Evolutionary conservation across 2,113 vertebrate genomes (phyloP).

Genomic region (Hiodon tergisus): DNA sequence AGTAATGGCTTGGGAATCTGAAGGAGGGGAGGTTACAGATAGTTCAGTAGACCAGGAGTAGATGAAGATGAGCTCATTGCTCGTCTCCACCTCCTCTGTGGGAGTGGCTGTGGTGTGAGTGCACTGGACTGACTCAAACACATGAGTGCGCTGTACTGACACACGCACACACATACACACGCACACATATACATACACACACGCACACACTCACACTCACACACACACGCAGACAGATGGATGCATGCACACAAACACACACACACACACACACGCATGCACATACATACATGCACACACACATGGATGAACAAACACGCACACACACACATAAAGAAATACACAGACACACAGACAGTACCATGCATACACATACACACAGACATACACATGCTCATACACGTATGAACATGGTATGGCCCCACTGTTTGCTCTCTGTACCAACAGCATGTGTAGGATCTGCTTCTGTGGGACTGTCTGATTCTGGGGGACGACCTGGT

Average conservation of each 20-base stretch:
- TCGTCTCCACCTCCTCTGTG: not conserved
- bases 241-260: not conserved
- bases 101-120: not conserved
- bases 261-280: not conserved
- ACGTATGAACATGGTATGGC: too few species aligned
- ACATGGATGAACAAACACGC: not conserved
- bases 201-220: too few species aligned
- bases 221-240: too few species aligned
- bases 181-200: too few species aligned
- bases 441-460: too few species aligned
- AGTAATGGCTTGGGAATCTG: slow-evolving; percentile 16
- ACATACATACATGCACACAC: not conserved
- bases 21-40: slow-evolving; percentile 31
- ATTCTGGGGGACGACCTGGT: too few species aligned
- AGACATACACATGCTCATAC: slow-evolving; percentile 35
- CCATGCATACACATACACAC: slow-evolving; percentile 34
- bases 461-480: too few species aligned
- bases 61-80: slow-evolving; percentile 24
- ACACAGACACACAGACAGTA: not conserved
- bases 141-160: too few species aligned
- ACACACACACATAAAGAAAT: not conserved
- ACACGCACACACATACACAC: too few species aligned
- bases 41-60: slow-evolving; percentile 35
- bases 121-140: too few species aligned
- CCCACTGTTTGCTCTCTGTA: too few species aligned